phyloP scores from a whole-genome alignment of 2,888 invertebrate species.

The Celastrina argiolus region DNA sequence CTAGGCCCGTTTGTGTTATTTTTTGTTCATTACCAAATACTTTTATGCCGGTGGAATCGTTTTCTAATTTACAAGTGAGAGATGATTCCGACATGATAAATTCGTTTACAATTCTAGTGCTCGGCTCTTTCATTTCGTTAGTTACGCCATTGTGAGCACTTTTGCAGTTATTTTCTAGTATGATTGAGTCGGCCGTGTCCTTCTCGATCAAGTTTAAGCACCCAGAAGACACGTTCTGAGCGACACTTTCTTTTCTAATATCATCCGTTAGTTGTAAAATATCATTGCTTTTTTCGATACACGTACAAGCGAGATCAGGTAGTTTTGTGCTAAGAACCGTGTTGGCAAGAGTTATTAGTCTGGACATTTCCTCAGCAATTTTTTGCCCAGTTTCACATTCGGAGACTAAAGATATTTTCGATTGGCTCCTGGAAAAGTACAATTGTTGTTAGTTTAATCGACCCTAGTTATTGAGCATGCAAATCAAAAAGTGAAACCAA shows the following conservation, averaged over 20 bases:
- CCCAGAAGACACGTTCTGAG: conserved; percentile 39
- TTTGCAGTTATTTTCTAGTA: conserved; percentile 44
- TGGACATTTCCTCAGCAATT: conserved; percentile 65
- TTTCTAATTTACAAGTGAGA: conserved; percentile 46
- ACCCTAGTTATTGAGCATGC: background rate
- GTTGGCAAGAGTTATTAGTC: conserved; percentile 71
- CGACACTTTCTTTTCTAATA: conserved; percentile 37
- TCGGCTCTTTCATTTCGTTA: conserved; percentile 42
- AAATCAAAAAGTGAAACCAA: conserved; percentile 17
- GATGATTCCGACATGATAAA: conserved; percentile 46
- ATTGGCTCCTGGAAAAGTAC: conserved; percentile 55
- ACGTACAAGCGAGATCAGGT: conserved; percentile 61
- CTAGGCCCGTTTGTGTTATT: conserved; percentile 33
- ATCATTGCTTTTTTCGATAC: conserved; percentile 38
- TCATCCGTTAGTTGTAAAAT: conserved; percentile 28
- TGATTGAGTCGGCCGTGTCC: conserved; percentile 43
- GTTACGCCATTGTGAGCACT: conserved; percentile 42
- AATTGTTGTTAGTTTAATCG: background rate
- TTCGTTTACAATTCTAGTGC: conserved; percentile 43
- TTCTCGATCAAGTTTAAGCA: conserved; percentile 47
- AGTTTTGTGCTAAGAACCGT: conserved; percentile 67
- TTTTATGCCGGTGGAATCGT: conserved; percentile 44
- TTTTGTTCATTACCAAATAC: conserved; percentile 42
- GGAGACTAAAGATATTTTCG: conserved; percentile 54
- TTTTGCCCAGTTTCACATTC: conserved; percentile 56